phyloP scores from a whole-genome alignment of 2,797 vertebrate species.

The Adelosebastes latens region DNA sequence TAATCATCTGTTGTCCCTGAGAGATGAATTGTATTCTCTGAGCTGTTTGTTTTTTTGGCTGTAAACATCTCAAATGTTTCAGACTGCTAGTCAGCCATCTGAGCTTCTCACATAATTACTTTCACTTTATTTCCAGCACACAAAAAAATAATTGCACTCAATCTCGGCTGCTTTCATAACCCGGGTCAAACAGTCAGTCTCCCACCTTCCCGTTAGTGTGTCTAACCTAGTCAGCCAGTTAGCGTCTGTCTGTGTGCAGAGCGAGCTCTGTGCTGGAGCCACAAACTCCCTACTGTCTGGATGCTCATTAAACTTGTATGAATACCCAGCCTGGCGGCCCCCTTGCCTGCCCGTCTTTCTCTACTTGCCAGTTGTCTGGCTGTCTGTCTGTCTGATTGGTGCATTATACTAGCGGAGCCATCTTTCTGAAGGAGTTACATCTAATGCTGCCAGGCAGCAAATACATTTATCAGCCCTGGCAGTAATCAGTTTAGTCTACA shows the following conservation, averaged over 20 bases:
- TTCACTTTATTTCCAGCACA: neutral
- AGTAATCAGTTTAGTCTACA: slow-evolving; percentile 56
- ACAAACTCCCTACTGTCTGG: slow-evolving; percentile 74
- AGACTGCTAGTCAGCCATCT: neutral
- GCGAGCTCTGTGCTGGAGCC: slow-evolving; percentile 63
- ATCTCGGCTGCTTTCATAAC: slow-evolving; percentile 19
- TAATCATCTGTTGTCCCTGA: neutral
- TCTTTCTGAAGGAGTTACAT: slow-evolving; percentile 50
- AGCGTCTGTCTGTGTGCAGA: slow-evolving; percentile 54
- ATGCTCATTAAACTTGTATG: slow-evolving; percentile 86
- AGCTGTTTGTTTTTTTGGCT: neutral
- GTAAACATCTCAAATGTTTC: slow-evolving; percentile 15
- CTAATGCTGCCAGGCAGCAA: slow-evolving; percentile 50
- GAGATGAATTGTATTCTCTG: neutral
- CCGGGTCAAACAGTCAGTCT: slow-evolving; percentile 46
- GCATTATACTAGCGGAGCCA: slow-evolving; percentile 52
- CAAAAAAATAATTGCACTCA: slow-evolving; percentile 10
- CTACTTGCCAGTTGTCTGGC: slow-evolving; percentile 65
- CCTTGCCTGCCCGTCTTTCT: slow-evolving; percentile 69
- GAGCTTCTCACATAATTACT: neutral
- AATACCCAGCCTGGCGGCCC: slow-evolving; percentile 75
- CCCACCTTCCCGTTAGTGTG: slow-evolving; percentile 64
- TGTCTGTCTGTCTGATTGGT: slow-evolving; percentile 58
- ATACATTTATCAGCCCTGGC: slow-evolving; percentile 54
- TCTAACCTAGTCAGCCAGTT: slow-evolving; percentile 54